Conservation (phyloP, 2,113 vertebrate genomes). For the Leptodactylus fuscus region DNA sequence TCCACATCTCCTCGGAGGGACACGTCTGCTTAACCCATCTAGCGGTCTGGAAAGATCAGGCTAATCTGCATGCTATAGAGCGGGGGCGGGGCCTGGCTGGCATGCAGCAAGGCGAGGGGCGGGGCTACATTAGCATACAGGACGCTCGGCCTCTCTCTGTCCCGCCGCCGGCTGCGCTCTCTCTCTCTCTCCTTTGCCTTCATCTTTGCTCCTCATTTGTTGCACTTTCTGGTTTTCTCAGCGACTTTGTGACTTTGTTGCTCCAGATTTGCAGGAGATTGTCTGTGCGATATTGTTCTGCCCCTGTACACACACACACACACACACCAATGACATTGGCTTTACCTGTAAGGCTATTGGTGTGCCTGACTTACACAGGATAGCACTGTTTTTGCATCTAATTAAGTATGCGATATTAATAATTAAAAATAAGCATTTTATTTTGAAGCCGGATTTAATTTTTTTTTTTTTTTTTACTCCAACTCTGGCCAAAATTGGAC, state of each 20-base stretch:
- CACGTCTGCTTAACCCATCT: constrained; percentile 58
- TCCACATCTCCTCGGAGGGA: constrained; percentile 48
- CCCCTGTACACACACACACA: no score
- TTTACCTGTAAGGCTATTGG: no score
- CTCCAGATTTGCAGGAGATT: not conserved
- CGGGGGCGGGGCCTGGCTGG: not conserved
- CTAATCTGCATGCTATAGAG: not conserved
- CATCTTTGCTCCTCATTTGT: not conserved
- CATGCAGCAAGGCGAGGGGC: no score
- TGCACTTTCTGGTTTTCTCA: not conserved
- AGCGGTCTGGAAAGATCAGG: constrained; percentile 36
- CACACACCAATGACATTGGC: no score
- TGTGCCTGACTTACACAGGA: no score
- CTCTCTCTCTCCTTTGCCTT: not conserved
- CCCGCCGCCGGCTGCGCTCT: not conserved
- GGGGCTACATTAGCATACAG: constrained; percentile 4
- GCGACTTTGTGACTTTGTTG: not conserved
- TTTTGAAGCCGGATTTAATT: no score
- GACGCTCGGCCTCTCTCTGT: not conserved
- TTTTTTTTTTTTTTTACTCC: no score
- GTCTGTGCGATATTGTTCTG: not conserved
- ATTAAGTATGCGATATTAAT: no score
- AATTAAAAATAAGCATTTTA: no score
- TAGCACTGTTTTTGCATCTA: no score
- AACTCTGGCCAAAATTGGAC: no score